Evolutionary conservation across 2,888 invertebrate species (phyloP).

Genomic region (Microctonus hyperodae): DNA sequence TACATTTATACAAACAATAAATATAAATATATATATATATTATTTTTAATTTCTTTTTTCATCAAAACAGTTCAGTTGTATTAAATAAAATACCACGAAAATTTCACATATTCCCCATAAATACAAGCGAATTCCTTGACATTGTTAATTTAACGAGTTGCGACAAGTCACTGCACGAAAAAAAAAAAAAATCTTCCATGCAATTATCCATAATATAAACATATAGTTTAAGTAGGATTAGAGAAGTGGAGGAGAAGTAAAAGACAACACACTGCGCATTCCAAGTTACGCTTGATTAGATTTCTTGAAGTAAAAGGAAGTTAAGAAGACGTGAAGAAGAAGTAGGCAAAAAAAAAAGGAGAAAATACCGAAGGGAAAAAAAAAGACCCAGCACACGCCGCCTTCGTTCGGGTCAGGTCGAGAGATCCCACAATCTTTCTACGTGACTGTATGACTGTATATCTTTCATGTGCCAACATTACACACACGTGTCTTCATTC

Average conservation of each 20-base stretch:
- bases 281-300: conserved; percentile 57
- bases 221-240: background rate
- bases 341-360: background rate
- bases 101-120: conserved; percentile 3
- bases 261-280: conserved; percentile 53
- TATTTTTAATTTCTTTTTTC: background rate
- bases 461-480: conserved; percentile 19
- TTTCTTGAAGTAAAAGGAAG: conserved; percentile 44
- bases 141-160: background rate
- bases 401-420: conserved; percentile 49
- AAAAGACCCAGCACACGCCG: conserved; percentile 33
- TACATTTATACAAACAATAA: background rate
- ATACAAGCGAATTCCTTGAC: background rate
- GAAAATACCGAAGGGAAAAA: background rate
- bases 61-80: background rate
- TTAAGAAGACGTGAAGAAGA: conserved; percentile 7
- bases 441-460: conserved; percentile 46
- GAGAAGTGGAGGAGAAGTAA: conserved; percentile 31
- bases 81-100: background rate
- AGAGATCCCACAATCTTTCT: conserved; percentile 46
- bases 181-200: background rate
- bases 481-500: conserved; percentile 24
- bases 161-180: background rate
- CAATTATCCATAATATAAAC: conserved; percentile 5
- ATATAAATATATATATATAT: background rate